phyloP scores from a whole-genome alignment of 1,140 invertebrate species.

The Microplitis mediator region DNA sequence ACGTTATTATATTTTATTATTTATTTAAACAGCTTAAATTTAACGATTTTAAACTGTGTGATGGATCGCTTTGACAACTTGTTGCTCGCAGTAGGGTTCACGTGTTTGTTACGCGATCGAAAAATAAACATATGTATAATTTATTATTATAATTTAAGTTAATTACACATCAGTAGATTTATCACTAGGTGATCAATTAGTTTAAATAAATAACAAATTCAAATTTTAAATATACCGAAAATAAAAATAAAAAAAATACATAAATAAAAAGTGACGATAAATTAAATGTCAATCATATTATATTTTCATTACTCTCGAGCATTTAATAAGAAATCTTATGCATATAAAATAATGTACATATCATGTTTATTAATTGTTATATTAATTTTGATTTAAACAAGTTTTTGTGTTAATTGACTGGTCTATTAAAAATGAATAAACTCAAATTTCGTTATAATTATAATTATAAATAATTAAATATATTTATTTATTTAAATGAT shows the following conservation, averaged over 20 bases:
- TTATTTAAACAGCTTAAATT: neutral
- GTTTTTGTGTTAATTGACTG: neutral
- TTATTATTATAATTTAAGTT: neutral
- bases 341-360: neutral
- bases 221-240: neutral
- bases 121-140: neutral
- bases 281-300: constrained; percentile 10
- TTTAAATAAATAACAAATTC: neutral
- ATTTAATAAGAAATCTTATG: neutral
- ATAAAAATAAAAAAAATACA: neutral
- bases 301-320: neutral
- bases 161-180: neutral
- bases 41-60: neutral
- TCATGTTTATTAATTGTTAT: neutral
- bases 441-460: no score
- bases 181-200: neutral
- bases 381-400: neutral
- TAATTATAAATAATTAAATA: neutral
- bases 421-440: no score
- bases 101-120: neutral
- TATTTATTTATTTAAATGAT: neutral
- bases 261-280: neutral
- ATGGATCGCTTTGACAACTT: neutral
- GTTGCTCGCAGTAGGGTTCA: neutral
- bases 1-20: neutral